phyloP scores from a whole-genome alignment of 1,140 invertebrate species.

The Drosophila eugracilis region DNA sequence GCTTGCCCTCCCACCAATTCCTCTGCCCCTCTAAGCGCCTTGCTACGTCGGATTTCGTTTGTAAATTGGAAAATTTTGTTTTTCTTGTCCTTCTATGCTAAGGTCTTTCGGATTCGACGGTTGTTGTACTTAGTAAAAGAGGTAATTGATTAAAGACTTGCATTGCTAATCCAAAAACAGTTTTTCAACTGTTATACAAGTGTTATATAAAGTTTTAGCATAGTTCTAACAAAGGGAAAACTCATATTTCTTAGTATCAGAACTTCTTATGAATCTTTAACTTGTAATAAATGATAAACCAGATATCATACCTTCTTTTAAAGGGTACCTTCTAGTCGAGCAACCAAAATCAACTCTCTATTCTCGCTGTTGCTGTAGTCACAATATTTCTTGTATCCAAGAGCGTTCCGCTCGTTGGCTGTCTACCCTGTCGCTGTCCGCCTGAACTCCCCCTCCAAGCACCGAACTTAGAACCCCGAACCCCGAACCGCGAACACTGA shows the following conservation, averaged over 20 bases:
- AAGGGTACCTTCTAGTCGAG: neutral
- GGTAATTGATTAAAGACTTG: neutral
- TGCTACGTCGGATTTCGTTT: slow-evolving; percentile 65
- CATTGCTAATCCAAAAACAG: too few species aligned
- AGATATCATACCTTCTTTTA: neutral
- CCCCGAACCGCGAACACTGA: neutral
- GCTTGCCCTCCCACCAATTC: neutral
- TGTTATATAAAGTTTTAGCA: too few species aligned
- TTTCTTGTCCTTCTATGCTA: slow-evolving; percentile 22
- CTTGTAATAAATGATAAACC: neutral
- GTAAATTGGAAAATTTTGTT: slow-evolving; percentile 78
- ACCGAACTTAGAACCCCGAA: neutral
- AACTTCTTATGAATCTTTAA: too few species aligned
- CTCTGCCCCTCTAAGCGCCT: slow-evolving; percentile 24
- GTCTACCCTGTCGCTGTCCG: neutral
- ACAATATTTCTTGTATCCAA: slow-evolving; percentile 78
- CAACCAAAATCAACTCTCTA: neutral
- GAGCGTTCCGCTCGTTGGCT: slow-evolving; percentile 70
- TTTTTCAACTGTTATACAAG: too few species aligned
- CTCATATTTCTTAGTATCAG: too few species aligned
- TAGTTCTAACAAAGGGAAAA: too few species aligned
- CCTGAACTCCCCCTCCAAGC: neutral
- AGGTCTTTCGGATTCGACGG: neutral
- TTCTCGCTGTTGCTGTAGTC: slow-evolving; percentile 31
- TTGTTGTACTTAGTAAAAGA: neutral